Percentiles rank a stretch among this genome's conserved stretches.
These are phyloP conservation scores for Ailurus styani DNA, from an alignment of 2,113 vertebrate genomes.

Conservation along the genomic window DNA sequence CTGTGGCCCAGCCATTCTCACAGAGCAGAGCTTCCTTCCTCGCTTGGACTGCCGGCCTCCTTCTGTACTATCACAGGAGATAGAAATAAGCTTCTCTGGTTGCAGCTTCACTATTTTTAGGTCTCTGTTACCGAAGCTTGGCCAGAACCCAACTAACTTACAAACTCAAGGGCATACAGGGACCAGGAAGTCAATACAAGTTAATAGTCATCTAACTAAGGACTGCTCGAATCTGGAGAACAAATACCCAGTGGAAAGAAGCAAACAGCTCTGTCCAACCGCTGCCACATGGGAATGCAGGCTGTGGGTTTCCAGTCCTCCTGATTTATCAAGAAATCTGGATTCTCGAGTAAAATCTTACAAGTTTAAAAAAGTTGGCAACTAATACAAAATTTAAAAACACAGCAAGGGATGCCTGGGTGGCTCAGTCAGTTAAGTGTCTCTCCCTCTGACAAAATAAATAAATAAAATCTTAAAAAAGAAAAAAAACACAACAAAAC, in stretches of 20 bases:
- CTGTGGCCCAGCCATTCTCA: neutral
- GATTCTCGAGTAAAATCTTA: neutral
- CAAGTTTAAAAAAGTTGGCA: neutral
- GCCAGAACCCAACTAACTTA: neutral
- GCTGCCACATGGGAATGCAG: neutral
- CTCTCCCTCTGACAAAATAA: too few relatives aligned
- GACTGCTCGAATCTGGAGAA: neutral
- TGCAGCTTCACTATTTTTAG: neutral
- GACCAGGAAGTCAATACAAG: neutral
- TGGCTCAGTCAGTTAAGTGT: too few relatives aligned
- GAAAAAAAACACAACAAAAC: too few relatives aligned
- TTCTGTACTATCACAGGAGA: neutral
- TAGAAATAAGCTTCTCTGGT: neutral
- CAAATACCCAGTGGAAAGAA: neutral
- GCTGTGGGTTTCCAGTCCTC: neutral
- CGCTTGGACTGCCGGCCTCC: neutral
- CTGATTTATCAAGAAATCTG: neutral
- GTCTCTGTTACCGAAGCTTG: neutral
- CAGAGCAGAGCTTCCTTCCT: neutral
- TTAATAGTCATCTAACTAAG: neutral
- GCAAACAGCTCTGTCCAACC: fast-evolving
- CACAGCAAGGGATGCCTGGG: too few relatives aligned
- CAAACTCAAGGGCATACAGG: neutral
- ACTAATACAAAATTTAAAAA: neutral
- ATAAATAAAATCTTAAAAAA: too few relatives aligned